Percentiles rank a stretch among this genome's conserved stretches.
Conservation (phyloP, 2,888 invertebrate species). For the Nemoura dubitans region DNA sequence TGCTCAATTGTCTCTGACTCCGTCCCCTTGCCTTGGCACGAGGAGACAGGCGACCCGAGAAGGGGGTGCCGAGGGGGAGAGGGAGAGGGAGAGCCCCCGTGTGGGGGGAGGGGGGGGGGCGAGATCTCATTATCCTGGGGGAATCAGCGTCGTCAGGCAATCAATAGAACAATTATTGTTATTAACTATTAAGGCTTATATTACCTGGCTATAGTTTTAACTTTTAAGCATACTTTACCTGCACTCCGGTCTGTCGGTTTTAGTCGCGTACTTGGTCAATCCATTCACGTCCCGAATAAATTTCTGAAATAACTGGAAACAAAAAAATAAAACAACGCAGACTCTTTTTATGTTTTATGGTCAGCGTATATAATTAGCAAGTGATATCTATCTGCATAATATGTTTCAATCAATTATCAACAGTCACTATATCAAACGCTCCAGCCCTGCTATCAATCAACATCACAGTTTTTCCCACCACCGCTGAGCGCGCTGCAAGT, state of each 20-base stretch:
- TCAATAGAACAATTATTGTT: not conserved
- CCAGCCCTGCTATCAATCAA: no score
- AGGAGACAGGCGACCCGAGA: not conserved
- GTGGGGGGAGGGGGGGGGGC: not conserved
- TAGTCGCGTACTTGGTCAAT: not conserved
- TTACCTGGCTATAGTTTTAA: not conserved
- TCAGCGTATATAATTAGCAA: not conserved
- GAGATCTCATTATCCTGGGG: not conserved
- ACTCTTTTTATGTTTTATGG: not conserved
- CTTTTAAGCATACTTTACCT: not conserved
- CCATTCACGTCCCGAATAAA: not conserved
- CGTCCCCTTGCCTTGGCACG: not conserved
- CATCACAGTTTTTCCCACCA: not conserved
- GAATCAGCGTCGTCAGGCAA: not conserved
- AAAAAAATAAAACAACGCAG: not conserved
- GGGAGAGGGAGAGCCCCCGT: not conserved
- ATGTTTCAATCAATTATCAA: not conserved
- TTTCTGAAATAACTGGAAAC: not conserved
- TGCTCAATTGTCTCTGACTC: constrained; percentile 26
- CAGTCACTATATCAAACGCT: no score
- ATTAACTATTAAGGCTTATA: not conserved
- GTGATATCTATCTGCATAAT: not conserved
- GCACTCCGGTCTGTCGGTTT: not conserved
- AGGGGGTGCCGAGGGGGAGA: not conserved
- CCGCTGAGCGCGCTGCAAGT: not conserved